phyloP scores from a whole-genome alignment of 2,797 vertebrate species.

The Anolis apletophallus region DNA sequence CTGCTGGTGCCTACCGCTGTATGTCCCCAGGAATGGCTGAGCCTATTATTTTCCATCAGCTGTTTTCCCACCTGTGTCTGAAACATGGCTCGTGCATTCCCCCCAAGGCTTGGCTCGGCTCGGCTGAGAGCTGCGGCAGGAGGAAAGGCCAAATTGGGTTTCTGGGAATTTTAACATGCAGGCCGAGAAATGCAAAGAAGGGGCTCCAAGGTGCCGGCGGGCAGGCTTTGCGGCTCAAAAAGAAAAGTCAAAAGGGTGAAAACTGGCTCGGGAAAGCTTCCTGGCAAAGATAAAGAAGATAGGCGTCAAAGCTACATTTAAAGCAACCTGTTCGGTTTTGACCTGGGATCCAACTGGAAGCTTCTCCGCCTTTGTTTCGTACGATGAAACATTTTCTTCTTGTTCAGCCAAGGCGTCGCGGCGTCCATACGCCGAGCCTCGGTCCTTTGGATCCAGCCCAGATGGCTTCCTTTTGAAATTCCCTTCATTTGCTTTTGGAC shows the following conservation, averaged over 20 bases:
- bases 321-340: neutral
- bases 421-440: neutral
- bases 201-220: neutral
- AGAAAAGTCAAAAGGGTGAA: neutral
- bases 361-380: too few relatives aligned
- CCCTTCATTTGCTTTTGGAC: neutral
- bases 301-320: neutral
- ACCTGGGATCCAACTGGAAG: neutral
- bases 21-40: slow-evolving; percentile 14
- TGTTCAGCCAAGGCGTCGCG: too few relatives aligned
- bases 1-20: neutral
- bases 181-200: neutral
- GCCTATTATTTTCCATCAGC: slow-evolving; percentile 30
- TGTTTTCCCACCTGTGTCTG: neutral
- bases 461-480: neutral
- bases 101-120: slow-evolving; percentile 19
- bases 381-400: too few relatives aligned
- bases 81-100: neutral
- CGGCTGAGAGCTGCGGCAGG: neutral
- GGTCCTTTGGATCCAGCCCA: neutral
- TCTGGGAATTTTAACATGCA: neutral
- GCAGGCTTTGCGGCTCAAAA: neutral
- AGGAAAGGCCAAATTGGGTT: neutral
- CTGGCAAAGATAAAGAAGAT: neutral
- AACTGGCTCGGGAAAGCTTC: neutral